phyloP scores from a whole-genome alignment of 1,140 invertebrate species.

The Drosophila rhopaloa region DNA sequence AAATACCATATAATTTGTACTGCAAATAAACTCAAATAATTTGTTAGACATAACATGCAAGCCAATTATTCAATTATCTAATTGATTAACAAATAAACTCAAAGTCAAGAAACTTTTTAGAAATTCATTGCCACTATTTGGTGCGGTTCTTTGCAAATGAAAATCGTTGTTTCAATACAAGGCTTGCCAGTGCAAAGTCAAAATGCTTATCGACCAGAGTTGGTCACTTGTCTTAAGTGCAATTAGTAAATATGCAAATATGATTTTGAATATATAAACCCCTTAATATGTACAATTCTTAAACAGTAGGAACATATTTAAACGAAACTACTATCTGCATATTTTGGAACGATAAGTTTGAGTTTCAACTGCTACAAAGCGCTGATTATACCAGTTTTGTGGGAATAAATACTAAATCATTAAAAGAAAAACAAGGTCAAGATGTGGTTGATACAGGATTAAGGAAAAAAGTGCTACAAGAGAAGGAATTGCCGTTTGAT shows the following conservation, averaged over 20 bases:
- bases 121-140: slow-evolving; percentile 6
- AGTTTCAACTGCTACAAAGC: slow-evolving; percentile 23
- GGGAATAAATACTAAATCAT: slow-evolving; percentile 20
- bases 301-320: slow-evolving; percentile 56
- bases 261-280: background rate
- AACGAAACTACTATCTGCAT: slow-evolving; percentile 60
- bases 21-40: no score
- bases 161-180: slow-evolving; percentile 12
- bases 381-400: slow-evolving; percentile 36
- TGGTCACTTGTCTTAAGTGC: slow-evolving; percentile 67
- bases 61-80: slow-evolving; percentile 48
- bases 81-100: slow-evolving; percentile 37
- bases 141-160: background rate
- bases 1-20: no score
- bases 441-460: slow-evolving; percentile 35
- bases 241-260: slow-evolving; percentile 49
- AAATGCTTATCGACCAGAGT: slow-evolving; percentile 39
- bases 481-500: slow-evolving; percentile 37
- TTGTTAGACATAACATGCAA: background rate
- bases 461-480: slow-evolving; percentile 37
- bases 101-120: slow-evolving; percentile 6
- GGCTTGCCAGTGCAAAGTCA: background rate
- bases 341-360: slow-evolving; percentile 54
- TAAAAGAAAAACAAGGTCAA: slow-evolving; percentile 14
- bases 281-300: background rate